Evolutionary conservation across 2,888 invertebrate species (phyloP).

Genomic region (Drosophila anomelani): DNA sequence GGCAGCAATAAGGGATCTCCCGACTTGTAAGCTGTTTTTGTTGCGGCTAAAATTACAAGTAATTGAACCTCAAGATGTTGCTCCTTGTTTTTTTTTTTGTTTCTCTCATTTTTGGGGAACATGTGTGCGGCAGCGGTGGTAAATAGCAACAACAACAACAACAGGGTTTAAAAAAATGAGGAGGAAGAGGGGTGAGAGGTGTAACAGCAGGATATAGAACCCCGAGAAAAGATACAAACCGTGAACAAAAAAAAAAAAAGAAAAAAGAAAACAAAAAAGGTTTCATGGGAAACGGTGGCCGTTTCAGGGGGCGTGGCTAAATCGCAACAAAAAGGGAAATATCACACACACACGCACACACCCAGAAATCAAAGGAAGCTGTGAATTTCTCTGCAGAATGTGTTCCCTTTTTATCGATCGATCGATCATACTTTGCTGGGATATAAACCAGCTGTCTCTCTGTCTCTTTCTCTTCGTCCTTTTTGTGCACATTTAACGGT

Average conservation of each 20-base stretch:
- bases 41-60: conserved; percentile 79
- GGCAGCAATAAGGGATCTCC: conserved; percentile 30
- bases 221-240: conserved; percentile 14
- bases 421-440: conserved; percentile 42
- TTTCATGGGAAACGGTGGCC: conserved; percentile 38
- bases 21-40: conserved; percentile 50
- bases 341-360: not conserved
- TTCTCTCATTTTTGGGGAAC: conserved; percentile 16
- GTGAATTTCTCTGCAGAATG: conserved; percentile 11
- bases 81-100: conserved; percentile 7
- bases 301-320: conserved; percentile 33
- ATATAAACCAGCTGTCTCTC: conserved; percentile 40
- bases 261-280: conserved; percentile 11
- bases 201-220: conserved; percentile 27
- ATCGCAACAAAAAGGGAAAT: conserved; percentile 31
- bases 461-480: not conserved
- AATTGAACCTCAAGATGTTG: conserved; percentile 66
- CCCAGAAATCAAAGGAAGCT: conserved; percentile 8
- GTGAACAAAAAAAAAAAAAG: not conserved
- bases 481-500: conserved; percentile 11
- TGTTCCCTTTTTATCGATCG: conserved; percentile 38
- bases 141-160: conserved; percentile 13
- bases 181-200: conserved; percentile 11
- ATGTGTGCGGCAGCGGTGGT: conserved; percentile 43
- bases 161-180: not conserved